A percentile compares a stretch with the other conserved stretches of the same genome.
These are phyloP conservation scores for Horisme vitalbata DNA, from an alignment of 2,888 invertebrate species.

Conservation along the genomic window DNA sequence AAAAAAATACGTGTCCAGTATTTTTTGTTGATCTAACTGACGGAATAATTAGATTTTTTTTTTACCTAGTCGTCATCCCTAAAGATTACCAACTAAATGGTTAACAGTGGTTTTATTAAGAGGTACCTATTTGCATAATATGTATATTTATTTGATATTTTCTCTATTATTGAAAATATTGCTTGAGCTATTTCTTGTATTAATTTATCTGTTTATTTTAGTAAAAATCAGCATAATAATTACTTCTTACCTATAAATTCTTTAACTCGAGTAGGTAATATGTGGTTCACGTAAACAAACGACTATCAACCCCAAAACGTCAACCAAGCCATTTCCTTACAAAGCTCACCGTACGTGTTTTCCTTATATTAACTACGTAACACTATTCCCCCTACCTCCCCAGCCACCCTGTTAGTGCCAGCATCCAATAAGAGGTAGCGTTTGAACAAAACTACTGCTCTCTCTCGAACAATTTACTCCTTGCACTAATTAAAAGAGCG, in stretches of 20 bases:
- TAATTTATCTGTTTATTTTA: background rate
- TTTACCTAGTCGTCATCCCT: no score
- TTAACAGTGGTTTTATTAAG: no score
- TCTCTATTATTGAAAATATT: no score
- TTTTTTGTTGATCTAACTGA: no score
- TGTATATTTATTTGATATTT: no score
- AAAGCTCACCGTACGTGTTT: slow-evolving; percentile 75
- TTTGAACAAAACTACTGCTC: slow-evolving; percentile 72
- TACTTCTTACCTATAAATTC: background rate
- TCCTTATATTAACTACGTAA: slow-evolving; percentile 78
- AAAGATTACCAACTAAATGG: no score
- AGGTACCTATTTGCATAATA: no score
- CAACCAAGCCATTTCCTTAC: slow-evolving; percentile 75
- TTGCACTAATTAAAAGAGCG: slow-evolving; percentile 83
- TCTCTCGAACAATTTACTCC: slow-evolving; percentile 82
- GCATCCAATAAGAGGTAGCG: slow-evolving; percentile 81
- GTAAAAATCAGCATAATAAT: no score
- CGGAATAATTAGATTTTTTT: no score
- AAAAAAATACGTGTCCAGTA: no score
- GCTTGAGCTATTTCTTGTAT: no score
- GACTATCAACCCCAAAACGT: slow-evolving; percentile 70
- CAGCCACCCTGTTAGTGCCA: slow-evolving; percentile 62
- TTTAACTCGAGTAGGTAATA: slow-evolving; percentile 41
- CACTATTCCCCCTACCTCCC: slow-evolving; percentile 67
- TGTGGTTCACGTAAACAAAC: slow-evolving; percentile 49